These are phyloP conservation scores for Dromiciops gliroides DNA, from an alignment of 2,113 vertebrate genomes.

Conservation along the genomic window DNA sequence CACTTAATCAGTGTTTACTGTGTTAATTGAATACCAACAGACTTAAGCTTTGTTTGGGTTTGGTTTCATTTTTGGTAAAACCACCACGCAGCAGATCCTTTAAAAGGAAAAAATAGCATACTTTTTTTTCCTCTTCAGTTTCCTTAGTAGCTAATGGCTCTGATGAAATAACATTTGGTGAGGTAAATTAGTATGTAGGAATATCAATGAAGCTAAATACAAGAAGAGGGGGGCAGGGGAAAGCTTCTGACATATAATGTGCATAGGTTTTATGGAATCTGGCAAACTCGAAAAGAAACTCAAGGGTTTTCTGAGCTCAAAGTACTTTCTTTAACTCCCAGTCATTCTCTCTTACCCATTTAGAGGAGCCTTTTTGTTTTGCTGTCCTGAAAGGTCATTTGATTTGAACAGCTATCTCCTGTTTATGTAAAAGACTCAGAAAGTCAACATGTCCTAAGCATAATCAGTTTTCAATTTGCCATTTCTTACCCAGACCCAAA, in stretches of 20 bases:
- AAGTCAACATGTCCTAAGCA: slow-evolving; percentile 32
- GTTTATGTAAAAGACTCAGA: slow-evolving; percentile 27
- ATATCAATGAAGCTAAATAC: slow-evolving; percentile 57
- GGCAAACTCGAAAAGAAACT: slow-evolving; percentile 57
- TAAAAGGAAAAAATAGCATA: not conserved
- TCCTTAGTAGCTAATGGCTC: not conserved
- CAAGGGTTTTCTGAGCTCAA: slow-evolving; percentile 45
- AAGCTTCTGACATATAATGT: slow-evolving; percentile 19
- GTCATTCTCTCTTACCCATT: slow-evolving; percentile 46
- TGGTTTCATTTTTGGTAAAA: slow-evolving; percentile 26
- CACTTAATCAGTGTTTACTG: not conserved
- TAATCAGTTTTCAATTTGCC: slow-evolving; percentile 51
- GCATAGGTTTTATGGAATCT: slow-evolving; percentile 37
- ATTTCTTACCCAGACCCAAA: slow-evolving; percentile 33
- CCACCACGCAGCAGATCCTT: not conserved
- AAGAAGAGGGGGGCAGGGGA: not conserved
- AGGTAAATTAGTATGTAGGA: slow-evolving; percentile 29
- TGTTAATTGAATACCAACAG: not conserved
- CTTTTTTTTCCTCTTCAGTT: not conserved
- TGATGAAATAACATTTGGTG: not conserved
- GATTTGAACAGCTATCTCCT: slow-evolving; percentile 66
- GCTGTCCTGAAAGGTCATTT: slow-evolving; percentile 62
- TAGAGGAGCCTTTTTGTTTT: slow-evolving; percentile 38
- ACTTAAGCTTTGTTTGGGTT: not conserved
- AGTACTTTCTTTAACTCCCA: slow-evolving; percentile 46